Evolutionary conservation across 1,140 invertebrate species (phyloP).

Genomic region (Asbolus verrucosus): DNA sequence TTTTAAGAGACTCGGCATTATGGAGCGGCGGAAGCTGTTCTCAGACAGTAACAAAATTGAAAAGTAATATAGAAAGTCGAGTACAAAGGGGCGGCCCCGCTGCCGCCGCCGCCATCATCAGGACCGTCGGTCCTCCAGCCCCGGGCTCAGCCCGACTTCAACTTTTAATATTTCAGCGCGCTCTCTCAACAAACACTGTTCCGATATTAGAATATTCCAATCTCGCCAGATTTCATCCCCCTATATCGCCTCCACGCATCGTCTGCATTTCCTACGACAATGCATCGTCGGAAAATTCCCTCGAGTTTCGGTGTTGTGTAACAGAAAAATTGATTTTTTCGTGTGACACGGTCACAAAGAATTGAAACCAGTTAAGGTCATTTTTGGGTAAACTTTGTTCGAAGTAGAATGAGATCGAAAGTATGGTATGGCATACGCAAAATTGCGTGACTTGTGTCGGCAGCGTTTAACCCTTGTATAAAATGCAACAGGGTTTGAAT

Average conservation of each 20-base stretch:
- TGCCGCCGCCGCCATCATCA: slow-evolving; percentile 28
- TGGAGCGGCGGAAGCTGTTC: slow-evolving; percentile 14
- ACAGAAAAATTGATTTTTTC: too few relatives aligned
- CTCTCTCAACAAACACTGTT: slow-evolving; percentile 55
- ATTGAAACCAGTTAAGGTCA: too few relatives aligned
- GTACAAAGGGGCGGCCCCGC: slow-evolving; percentile 44
- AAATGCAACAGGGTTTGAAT: slow-evolving; percentile 50
- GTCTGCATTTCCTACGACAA: slow-evolving; percentile 22
- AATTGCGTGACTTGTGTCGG: slow-evolving; percentile 28
- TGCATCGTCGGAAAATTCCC: neutral
- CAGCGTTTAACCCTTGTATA: slow-evolving; percentile 43
- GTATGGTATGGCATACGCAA: slow-evolving; percentile 22
- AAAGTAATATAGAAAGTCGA: slow-evolving; percentile 49
- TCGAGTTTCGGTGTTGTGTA: too few relatives aligned
- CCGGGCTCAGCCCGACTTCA: slow-evolving; percentile 47
- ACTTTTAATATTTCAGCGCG: slow-evolving; percentile 60
- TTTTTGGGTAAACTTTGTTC: neutral
- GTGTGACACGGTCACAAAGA: slow-evolving; percentile 10
- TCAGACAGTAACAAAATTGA: slow-evolving; percentile 45
- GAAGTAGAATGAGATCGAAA: slow-evolving; percentile 12
- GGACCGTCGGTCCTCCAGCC: slow-evolving; percentile 45
- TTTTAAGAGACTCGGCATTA: slow-evolving; percentile 1
- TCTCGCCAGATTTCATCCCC: slow-evolving; percentile 58
- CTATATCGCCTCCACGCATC: slow-evolving; percentile 47
- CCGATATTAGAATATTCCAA: slow-evolving; percentile 61